Base-by-base conservation (phyloP, 1,140 invertebrate species). In the Eurosta solidaginis region DNA sequence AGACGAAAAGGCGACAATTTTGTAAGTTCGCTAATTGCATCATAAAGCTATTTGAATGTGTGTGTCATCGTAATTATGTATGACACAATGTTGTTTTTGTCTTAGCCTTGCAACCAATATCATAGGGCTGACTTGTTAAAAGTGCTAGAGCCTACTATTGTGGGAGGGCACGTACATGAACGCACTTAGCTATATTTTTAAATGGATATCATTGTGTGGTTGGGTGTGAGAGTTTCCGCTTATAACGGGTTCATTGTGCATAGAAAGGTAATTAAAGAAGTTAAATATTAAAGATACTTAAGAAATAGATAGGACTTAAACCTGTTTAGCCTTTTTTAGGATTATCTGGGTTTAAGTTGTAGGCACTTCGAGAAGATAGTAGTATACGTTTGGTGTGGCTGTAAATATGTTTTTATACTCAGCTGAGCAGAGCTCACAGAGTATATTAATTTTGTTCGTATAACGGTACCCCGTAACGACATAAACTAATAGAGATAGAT, bases 71-170 rank as follows among this genome's bases (percentile, higher is more conserved):
- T 25, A 12, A 68, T 68, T 20, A 68, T 40, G 33, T n/a, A 68
- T 29, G 20, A 14, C 33, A 36, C 17, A 68, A 17, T 33, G 29
- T n/a, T n/a, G 12, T 59, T 59, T 63, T 68, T 40, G 59, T 68
- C 33, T 40, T 68, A 68, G 59, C 59, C 59, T 68, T 68, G 59
- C n/a, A 10, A 40, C 59, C 40, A 20, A 9, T 33, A 40, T 6
- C 27, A 20, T 1, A 33, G 33, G n/a, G 59, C n/a, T 36, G 33
- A 68, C 59, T 5, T 20, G 40, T 6, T 20, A 40, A 68, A 68
- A 68, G 59, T 68, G 59, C 59, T 20, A 40, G 20, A 14, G 33
- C 33, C 59, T 68, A n/a, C n/a, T n/a, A 68, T 68, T 68, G 59
- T 68, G 59, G 33, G 33, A 29, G 33, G 59, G 36, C 59, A 68